Evolutionary conservation across 2,797 vertebrate genomes (phyloP), one percentile per base, ranked within the genome.

Genomic region (Emys orbicularis): DNA sequence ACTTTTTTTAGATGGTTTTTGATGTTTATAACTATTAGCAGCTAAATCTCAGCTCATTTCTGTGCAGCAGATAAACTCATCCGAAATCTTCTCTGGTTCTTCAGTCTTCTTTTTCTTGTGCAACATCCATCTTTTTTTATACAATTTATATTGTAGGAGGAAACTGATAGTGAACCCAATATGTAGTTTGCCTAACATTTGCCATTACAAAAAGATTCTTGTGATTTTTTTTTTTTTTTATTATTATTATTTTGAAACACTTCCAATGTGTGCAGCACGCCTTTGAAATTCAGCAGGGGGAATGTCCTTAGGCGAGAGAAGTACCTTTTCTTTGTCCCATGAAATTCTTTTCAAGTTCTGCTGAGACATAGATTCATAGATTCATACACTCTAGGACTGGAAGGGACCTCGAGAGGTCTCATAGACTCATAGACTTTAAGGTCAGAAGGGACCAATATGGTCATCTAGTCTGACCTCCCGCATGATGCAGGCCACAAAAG

Each of bases 61-160:
- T 61, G 31, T 61, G 59, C 6, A 34, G 15, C 31, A 8, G 7
- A 34, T 61, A 61, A 61, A 15, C 37, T 47, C n/a, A 65, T 29
- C 80, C 16, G 81, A 0, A 1, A 5, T 10, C 90, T 79, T 41
- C n/a, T 8, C 8, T 61, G 25, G 47, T 83, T 41, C 2, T 0
- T 87, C 79, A 57, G 0, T 68, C 68, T 8, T 3, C 76, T 34
- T 53, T 68, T 4, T 82, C 88, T 50, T 21, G 13, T 34, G 59
- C 3, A 13, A 44, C 23, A 29, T 12, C 31, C 72, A 47, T 76
- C 41, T 47, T 76, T 74, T 74, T 25, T 47, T 74, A 74, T 7
- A 47, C 72, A 47, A 27, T 76, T 76, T 44, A 5, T 76, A 76
- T 27, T 44, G 37, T 27, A 47, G n/a, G 21, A 76, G 41, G 72